Evolutionary conservation across 2,888 invertebrate species (phyloP).

Genomic region (Phortica magna): DNA sequence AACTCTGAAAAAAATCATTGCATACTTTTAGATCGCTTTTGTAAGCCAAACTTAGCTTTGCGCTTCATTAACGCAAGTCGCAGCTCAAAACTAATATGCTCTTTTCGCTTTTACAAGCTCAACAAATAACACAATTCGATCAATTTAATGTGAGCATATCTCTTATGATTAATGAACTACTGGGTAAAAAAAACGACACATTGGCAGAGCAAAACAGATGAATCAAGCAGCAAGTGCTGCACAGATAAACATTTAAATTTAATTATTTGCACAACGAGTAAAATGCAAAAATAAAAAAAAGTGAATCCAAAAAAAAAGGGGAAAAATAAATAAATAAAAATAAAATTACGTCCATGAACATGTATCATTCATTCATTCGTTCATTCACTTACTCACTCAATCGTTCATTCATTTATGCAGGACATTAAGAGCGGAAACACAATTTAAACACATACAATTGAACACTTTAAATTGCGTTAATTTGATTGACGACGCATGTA

Average conservation of each 20-base stretch:
- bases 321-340: background rate
- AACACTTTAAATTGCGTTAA: conserved; percentile 21
- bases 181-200: background rate
- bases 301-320: background rate
- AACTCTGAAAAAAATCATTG: conserved; percentile 14
- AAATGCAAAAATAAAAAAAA: background rate
- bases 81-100: background rate
- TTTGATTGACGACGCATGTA: conserved; percentile 17
- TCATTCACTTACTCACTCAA: background rate
- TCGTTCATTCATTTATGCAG: background rate
- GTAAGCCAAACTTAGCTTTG: background rate
- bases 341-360: background rate
- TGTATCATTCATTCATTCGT: background rate
- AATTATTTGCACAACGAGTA: conserved; percentile 14
- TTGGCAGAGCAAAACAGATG: background rate
- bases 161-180: conserved; percentile 16
- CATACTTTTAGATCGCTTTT: background rate
- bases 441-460: conserved; percentile 15
- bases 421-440: background rate
- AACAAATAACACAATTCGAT: conserved; percentile 4
- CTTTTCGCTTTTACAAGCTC: background rate
- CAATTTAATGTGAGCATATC: background rate
- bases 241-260: conserved; percentile 34
- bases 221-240: conserved; percentile 22
- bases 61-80: background rate